A percentile compares a stretch with the other conserved stretches of the same genome.
phyloP scores from a whole-genome alignment of 2,888 invertebrate genomes.

The Lepidochitona cinerea region DNA sequence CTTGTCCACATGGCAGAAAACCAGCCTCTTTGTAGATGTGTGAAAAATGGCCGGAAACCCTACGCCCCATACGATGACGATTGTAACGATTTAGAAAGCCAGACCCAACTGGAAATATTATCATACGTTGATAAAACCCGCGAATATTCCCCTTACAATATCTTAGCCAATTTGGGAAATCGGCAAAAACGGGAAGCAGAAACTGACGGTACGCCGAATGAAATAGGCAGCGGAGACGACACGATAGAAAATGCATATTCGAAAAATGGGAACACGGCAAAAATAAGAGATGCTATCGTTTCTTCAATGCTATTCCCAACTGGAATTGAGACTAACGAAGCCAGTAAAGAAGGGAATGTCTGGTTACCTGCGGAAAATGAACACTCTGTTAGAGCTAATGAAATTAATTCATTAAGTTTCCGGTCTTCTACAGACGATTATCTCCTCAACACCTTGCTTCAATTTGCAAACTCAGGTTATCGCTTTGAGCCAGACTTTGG shows the following conservation, averaged over 20 bases:
- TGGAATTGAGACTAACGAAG: not conserved
- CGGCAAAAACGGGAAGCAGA: not conserved
- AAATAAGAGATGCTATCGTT: not conserved
- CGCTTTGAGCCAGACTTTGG: not conserved
- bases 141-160: not conserved
- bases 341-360: not conserved
- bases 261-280: not conserved
- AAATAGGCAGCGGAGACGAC: not conserved
- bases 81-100: not conserved
- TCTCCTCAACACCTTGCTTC: not conserved
- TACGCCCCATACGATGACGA: not conserved
- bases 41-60: not conserved
- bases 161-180: not conserved
- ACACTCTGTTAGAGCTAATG: no score
- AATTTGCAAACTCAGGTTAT: not conserved
- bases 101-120: not conserved
- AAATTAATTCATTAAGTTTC: not conserved
- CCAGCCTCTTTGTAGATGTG: not conserved
- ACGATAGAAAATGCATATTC: not conserved
- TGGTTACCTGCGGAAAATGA: not conserved
- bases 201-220: not conserved
- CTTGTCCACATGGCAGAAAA: not conserved
- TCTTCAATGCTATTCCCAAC: not conserved
- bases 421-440: not conserved
- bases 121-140: not conserved